phyloP scores from a whole-genome alignment of 1,140 invertebrate genomes.

The Piezodorus guildinii region DNA sequence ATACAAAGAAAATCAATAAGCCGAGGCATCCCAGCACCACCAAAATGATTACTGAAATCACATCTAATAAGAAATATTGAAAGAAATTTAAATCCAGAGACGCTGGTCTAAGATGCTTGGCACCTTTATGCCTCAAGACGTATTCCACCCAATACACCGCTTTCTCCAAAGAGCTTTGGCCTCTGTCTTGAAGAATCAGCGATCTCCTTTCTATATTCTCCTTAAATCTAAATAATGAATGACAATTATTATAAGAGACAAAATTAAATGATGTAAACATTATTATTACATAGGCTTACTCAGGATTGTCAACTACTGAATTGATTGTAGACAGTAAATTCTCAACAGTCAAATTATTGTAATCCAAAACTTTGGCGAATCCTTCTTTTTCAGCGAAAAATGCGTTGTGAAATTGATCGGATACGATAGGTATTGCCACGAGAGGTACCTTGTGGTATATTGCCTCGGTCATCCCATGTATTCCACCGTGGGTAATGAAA shows the following conservation, averaged over 20 bases:
- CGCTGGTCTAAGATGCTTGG: slow-evolving; percentile 32
- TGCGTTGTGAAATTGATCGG: slow-evolving; percentile 43
- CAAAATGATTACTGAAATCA: no score
- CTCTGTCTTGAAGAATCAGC: slow-evolving; percentile 35
- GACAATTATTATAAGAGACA: no score
- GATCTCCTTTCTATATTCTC: slow-evolving; percentile 33
- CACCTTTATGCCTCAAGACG: slow-evolving; percentile 35
- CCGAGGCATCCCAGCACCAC: no score
- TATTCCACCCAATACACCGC: slow-evolving; percentile 40
- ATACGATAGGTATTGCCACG: slow-evolving; percentile 53
- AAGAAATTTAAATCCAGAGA: no score
- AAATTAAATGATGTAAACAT: background rate
- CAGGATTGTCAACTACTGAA: background rate
- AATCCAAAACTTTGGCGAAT: slow-evolving; percentile 24
- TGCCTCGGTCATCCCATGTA: slow-evolving; percentile 56
- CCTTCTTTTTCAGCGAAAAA: slow-evolving; percentile 29
- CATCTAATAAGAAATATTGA: no score
- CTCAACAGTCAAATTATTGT: slow-evolving; percentile 20
- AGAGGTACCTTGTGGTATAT: slow-evolving; percentile 56
- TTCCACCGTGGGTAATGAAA: slow-evolving; percentile 60
- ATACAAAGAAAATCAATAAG: no score
- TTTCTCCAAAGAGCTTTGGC: slow-evolving; percentile 32
- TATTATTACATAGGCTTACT: background rate
- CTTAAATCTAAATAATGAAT: slow-evolving; percentile 27
- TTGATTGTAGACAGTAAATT: slow-evolving; percentile 25